Conservation (phyloP, 2,797 vertebrate species). For the Botia kubotai region DNA sequence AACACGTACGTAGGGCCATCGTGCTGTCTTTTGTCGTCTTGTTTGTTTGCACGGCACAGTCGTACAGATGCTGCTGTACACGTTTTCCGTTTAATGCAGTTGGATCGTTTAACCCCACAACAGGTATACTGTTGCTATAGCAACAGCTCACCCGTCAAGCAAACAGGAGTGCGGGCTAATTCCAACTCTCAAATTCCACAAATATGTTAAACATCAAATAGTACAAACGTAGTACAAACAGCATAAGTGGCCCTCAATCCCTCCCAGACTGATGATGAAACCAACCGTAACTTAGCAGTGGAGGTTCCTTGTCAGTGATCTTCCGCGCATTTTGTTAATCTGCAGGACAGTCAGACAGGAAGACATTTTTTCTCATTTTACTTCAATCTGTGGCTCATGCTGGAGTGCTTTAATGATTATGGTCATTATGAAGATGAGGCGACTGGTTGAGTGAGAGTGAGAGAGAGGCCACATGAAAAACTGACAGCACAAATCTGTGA, state of each 20-base stretch:
- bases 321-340: constrained; percentile 33
- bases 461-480: constrained; percentile 57
- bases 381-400: constrained; percentile 20
- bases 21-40: constrained; percentile 38
- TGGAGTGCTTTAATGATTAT: constrained; percentile 60
- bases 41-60: constrained; percentile 21
- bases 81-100: constrained; percentile 28
- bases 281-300: constrained; percentile 23
- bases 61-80: neutral
- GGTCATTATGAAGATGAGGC: constrained; percentile 64
- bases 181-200: constrained; percentile 39
- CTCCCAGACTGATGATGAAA: constrained; percentile 39
- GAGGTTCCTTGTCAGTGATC: constrained; percentile 19
- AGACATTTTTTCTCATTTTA: neutral
- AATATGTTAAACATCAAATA: constrained; percentile 47
- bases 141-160: constrained; percentile 65
- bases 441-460: constrained; percentile 51
- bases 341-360: constrained; percentile 7
- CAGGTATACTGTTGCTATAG: constrained; percentile 77
- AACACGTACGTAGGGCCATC: constrained; percentile 33
- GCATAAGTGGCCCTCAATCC: constrained; percentile 17
- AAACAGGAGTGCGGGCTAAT: constrained; percentile 55
- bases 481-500: constrained; percentile 62
- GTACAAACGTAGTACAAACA: constrained; percentile 1
- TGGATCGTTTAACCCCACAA: constrained; percentile 71